Evolutionary conservation across 1,140 invertebrate species (phyloP), one percentile per base, ranked within the genome.

Genomic region (Rhynchophorus ferrugineus): DNA sequence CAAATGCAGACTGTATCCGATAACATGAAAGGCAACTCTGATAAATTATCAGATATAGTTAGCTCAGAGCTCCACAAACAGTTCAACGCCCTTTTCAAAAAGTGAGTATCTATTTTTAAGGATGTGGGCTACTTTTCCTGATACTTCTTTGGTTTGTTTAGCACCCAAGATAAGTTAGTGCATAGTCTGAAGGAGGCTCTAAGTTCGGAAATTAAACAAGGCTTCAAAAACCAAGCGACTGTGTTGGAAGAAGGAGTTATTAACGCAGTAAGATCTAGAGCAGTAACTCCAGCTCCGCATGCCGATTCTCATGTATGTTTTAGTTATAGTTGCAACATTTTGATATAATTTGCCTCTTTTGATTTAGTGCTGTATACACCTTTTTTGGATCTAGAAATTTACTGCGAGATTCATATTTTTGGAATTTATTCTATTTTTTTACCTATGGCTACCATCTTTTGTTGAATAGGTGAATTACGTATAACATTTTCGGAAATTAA

Each of bases 261-360:
- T 1, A 71, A 70, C 35, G 77, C 76, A 17, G 75, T 82, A 34
- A 53, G 82, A 46, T 88, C 87, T 7, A 76, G 85, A 61, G 80
- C 81, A 1, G 78, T 78, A 16, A 85, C 83, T 13, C 83, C 83
- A 2, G 74, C 78, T 1, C 76, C 80, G 8, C 72, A 75, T 36
- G 61, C 75, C 33, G 81, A 84, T 65, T 66, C 77, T n/a, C 77
- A 81, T 55, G 73, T 75, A 65, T 38, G 61, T 63, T 61, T 53
- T 48, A 39, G 35, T 38, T 55, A 22, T 54, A 9, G n/a, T 19
- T 16, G 11, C n/a, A n/a, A 44, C 22, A 35, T 14, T 24, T 9
- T 24, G 14, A 21, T 18, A 13, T 34, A 8, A 8, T n/a, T 34
- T 8, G 8, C n/a, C n/a, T n/a, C 14, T 49, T 35, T 22, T 49